These are phyloP conservation scores for Chouioia cunea DNA, from an alignment of 2,888 invertebrate genomes.

Conservation along the genomic window DNA sequence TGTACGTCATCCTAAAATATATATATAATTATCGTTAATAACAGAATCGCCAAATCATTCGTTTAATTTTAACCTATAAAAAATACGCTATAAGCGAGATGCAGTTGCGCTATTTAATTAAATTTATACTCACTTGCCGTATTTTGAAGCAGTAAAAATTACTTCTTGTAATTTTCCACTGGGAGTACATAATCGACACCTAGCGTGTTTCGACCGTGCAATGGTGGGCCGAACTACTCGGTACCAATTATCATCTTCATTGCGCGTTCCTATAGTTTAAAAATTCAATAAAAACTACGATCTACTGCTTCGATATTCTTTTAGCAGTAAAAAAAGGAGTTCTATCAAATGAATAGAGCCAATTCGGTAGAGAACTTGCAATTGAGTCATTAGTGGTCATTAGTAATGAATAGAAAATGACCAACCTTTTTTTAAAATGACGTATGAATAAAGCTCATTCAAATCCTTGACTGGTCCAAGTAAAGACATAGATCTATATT, in stretches of 20 bases:
- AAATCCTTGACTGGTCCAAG: slow-evolving; percentile 67
- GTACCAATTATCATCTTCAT: slow-evolving; percentile 79
- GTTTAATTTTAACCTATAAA: not conserved
- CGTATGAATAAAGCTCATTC: slow-evolving; percentile 80
- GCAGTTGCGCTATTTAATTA: not conserved
- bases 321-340: no score
- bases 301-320: slow-evolving; percentile 20
- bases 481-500: slow-evolving; percentile 72
- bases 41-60: slow-evolving; percentile 11
- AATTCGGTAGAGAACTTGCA: no score
- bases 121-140: slow-evolving; percentile 76
- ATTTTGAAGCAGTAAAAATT: slow-evolving; percentile 81
- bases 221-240: slow-evolving; percentile 81
- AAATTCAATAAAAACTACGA: slow-evolving; percentile 24
- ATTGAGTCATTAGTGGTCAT: no score
- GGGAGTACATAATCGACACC: slow-evolving; percentile 83
- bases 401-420: not conserved
- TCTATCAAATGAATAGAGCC: no score
- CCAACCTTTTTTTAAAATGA: slow-evolving; percentile 84
- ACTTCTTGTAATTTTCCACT: slow-evolving; percentile 81
- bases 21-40: slow-evolving; percentile 46
- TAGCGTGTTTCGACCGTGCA: slow-evolving; percentile 78
- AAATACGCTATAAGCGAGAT: not conserved
- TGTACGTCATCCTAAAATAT: slow-evolving; percentile 74
- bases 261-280: slow-evolving; percentile 65